Evolutionary conservation across 2,888 invertebrate species (phyloP).

Genomic region (Dorcus hopei): DNA sequence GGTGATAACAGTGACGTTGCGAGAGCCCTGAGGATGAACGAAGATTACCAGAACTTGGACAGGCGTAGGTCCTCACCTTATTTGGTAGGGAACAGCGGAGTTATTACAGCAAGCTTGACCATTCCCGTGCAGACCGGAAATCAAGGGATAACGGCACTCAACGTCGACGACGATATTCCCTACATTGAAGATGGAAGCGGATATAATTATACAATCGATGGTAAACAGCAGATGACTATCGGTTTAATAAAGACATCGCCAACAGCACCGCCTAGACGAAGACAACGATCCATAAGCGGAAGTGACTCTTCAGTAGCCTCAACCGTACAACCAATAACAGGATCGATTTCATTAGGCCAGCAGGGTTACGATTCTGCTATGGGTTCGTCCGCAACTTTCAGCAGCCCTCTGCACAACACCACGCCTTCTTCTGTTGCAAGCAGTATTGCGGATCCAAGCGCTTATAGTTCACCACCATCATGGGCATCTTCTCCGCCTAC

Average conservation of each 20-base stretch:
- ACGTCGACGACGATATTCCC: slow-evolving; percentile 65
- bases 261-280: slow-evolving; percentile 48
- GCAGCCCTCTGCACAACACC: slow-evolving; percentile 53
- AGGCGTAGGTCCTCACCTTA: slow-evolving; percentile 62
- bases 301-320: slow-evolving; percentile 51
- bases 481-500: slow-evolving; percentile 60
- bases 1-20: slow-evolving; percentile 56
- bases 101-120: slow-evolving; percentile 77
- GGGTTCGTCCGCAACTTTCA: slow-evolving; percentile 59
- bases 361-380: slow-evolving; percentile 62
- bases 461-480: slow-evolving; percentile 55
- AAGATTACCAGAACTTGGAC: slow-evolving; percentile 31
- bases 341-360: slow-evolving; percentile 44
- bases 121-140: slow-evolving; percentile 57
- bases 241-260: slow-evolving; percentile 40
- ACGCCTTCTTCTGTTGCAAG: slow-evolving; percentile 44
- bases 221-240: slow-evolving; percentile 44
- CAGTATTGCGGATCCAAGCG: slow-evolving; percentile 44
- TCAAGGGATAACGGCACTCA: slow-evolving; percentile 47
- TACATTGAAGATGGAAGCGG: slow-evolving; percentile 60
- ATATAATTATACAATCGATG: slow-evolving; percentile 35
- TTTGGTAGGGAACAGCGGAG: slow-evolving; percentile 56
- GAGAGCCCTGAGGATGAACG: slow-evolving; percentile 32
- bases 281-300: slow-evolving; percentile 51
- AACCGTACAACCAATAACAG: slow-evolving; percentile 45